Base-by-base conservation (phyloP, 2,888 invertebrate species). In the Leptinotarsa haldemani region DNA sequence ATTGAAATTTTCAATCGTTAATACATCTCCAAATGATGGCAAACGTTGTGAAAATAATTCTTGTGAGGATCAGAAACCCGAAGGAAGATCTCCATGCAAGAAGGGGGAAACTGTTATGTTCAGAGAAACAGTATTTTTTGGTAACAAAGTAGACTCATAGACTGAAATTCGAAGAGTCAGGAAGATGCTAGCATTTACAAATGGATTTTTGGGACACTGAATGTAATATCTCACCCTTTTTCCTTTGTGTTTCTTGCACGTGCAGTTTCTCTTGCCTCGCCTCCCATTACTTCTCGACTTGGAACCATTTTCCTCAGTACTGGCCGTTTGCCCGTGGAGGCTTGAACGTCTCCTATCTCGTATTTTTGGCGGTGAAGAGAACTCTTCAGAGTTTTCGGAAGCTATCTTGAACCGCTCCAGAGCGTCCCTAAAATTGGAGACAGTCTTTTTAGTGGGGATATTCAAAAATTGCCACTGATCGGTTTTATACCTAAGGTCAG, bases 321-420 rank as follows among this genome's bases (percentile, higher is more conserved):
- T 63, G 30, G 15, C 15, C 63, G 15, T 48, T 0, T 52, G 52
- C 18, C 67, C 25, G 30, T 7, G n/a, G 16, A n/a, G 50, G 13
- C 53, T 15, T 9, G 67, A 67, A n/a, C 61, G 61, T 61, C 56
- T 61, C 1, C 61, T 30, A 4, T 30, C 25, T 61, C 40, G 15
- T 5, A 61, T 15, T 40, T 61, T 30, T 40, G 20, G 20, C n/a
- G 46, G 18, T 22, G 25, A 22, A 63, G 40, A n/a, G 7, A 13
- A 7, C 65, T 65, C 70, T 4, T 18, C 22, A 3, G 52, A 50
- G 22, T 22, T 12, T 40, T 66, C 50, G 15, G 30, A 65, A 4
- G 69, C 56, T 15, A 30, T n/a, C 50, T 67, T 70, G 67, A 72
- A 72, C 12, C 18, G 53, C 30, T 75, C 75, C 46, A 75, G 56